phyloP scores from a whole-genome alignment of 2,888 invertebrate genomes.

The Andrena minutula region DNA sequence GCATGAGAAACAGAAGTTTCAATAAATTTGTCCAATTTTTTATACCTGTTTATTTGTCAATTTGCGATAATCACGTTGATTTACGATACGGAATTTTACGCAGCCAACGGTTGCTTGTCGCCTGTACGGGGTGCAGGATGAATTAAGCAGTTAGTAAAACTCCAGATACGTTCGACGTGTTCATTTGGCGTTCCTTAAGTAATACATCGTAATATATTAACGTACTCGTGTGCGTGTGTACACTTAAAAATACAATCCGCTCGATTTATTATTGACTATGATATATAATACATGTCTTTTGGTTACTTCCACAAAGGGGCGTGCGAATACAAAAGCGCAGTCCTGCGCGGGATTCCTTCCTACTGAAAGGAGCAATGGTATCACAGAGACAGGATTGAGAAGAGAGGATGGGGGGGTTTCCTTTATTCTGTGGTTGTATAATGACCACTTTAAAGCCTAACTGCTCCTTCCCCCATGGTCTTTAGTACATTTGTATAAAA shows the following conservation, averaged over 20 bases:
- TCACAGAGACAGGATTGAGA: conserved; percentile 71
- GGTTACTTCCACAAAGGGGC: conserved; percentile 64
- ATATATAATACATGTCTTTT: conserved; percentile 71
- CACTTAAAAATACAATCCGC: conserved; percentile 73
- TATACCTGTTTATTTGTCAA: conserved; percentile 22
- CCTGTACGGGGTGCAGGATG: conserved; percentile 15
- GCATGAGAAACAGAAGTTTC: neutral
- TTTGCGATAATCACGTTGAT: conserved; percentile 19
- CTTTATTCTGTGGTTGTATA: conserved; percentile 62
- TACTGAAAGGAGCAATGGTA: conserved; percentile 68
- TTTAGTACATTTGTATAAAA: conserved; percentile 47
- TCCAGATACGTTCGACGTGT: conserved; percentile 44
- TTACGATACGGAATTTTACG: conserved; percentile 9
- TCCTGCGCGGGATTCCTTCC: conserved; percentile 54
- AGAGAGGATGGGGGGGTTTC: conserved; percentile 54
- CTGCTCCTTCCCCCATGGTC: conserved; percentile 53
- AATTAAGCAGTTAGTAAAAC: conserved; percentile 23
- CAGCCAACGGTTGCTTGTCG: neutral
- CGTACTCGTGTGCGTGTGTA: conserved; percentile 69
- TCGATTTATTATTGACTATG: conserved; percentile 65
- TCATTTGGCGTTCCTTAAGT: conserved; percentile 67
- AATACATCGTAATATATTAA: conserved; percentile 71
- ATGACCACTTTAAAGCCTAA: conserved; percentile 59
- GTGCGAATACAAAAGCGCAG: conserved; percentile 58
- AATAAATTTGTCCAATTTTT: conserved; percentile 45